phyloP scores from a whole-genome alignment of 2,888 invertebrate genomes.

The Sarcophaga subvicina region DNA sequence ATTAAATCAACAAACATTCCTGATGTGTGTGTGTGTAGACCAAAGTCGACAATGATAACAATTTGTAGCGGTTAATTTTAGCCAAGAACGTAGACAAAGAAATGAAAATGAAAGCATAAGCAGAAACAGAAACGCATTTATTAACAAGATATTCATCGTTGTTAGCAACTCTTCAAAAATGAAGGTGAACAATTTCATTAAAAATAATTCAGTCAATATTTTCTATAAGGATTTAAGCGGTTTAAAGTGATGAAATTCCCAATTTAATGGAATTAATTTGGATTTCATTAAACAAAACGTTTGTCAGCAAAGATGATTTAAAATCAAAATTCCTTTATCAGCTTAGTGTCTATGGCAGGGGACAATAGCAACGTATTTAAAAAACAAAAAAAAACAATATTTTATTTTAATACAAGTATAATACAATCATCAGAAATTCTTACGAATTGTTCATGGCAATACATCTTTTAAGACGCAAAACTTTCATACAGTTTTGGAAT shows the following conservation, averaged over 20 bases:
- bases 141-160: not conserved
- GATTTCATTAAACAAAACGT: not conserved
- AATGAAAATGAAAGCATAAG: not conserved
- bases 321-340: not conserved
- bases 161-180: not conserved
- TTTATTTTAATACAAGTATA: no score
- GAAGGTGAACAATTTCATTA: not conserved
- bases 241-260: not conserved
- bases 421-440: no score
- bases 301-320: constrained; percentile 9
- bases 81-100: not conserved
- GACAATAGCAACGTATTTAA: no score
- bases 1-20: constrained; percentile 31
- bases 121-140: not conserved
- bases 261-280: constrained; percentile 8
- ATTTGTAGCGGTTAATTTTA: constrained; percentile 23
- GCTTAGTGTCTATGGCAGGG: no score
- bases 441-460: no score
- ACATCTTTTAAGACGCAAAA: no score
- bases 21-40: constrained; percentile 3
- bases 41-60: constrained; percentile 19
- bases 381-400: no score
- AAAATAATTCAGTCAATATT: not conserved
- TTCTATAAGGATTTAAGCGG: not conserved
- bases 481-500: no score